Conservation (phyloP, 2,113 vertebrate genomes). For the Odontophorus gujanensis region DNA sequence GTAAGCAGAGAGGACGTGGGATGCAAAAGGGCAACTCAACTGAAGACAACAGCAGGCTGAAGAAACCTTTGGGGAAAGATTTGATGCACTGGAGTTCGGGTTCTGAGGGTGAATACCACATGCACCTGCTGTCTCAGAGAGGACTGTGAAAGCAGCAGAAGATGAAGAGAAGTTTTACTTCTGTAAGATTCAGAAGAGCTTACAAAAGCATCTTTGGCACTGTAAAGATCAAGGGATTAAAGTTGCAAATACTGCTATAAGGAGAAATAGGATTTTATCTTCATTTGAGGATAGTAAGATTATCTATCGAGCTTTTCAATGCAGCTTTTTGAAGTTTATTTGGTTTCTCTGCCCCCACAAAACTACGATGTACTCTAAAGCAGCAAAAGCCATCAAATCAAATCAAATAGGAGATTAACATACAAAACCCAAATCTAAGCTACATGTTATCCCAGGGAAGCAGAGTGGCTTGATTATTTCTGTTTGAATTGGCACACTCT, state of each 20-base stretch:
- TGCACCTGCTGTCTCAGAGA: not conserved
- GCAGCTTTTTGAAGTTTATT: slow-evolving; percentile 13
- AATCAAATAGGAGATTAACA: slow-evolving; percentile 31
- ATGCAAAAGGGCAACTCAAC: not conserved
- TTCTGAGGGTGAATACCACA: not conserved
- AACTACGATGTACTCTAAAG: not conserved
- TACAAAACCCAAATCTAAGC: not conserved
- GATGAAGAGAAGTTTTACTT: not conserved
- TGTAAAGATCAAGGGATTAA: not conserved
- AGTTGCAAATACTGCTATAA: not conserved
- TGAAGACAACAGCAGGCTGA: not conserved
- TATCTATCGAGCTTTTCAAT: slow-evolving; percentile 2
- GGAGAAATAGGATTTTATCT: slow-evolving; percentile 25
- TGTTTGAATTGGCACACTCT: not conserved
- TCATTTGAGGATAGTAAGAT: not conserved
- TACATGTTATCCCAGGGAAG: not conserved
- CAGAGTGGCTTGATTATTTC: slow-evolving; percentile 24
- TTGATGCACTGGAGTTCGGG: not conserved
- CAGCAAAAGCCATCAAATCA: slow-evolving; percentile 19
- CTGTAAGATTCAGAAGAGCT: not conserved
- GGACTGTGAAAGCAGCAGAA: not conserved
- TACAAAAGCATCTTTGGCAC: slow-evolving; percentile 7
- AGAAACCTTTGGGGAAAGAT: not conserved
- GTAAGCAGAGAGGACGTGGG: not conserved
- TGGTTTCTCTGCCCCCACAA: not conserved